Evolutionary conservation across 2,888 invertebrate species (phyloP).

Genomic region (Tineola bisselliella): DNA sequence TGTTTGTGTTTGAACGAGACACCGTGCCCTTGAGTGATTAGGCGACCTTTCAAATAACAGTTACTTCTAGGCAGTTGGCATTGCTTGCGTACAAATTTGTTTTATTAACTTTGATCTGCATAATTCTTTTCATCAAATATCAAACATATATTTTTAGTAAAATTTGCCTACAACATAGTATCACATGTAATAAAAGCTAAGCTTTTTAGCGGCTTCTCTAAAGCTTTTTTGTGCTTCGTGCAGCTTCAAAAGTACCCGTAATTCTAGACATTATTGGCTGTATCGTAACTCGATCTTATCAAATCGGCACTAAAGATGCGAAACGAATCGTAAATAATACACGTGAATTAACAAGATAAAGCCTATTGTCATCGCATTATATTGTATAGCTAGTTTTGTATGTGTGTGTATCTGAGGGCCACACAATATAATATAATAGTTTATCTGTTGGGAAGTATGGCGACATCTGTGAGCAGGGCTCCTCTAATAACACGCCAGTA

Average conservation of each 20-base stretch:
- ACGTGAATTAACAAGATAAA: conserved; percentile 53
- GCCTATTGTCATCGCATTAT: conserved; percentile 42
- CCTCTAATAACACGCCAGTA: conserved; percentile 41
- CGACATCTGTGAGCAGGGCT: conserved; percentile 44
- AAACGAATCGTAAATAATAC: conserved; percentile 60
- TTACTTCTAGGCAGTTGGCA: conserved; percentile 48
- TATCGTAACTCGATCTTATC: conserved; percentile 57
- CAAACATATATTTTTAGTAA: too few relatives aligned
- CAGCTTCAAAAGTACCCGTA: conserved; percentile 25
- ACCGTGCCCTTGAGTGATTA: conserved; percentile 59
- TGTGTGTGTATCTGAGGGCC: conserved; percentile 31
- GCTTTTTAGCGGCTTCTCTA: neutral
- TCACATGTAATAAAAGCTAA: neutral
- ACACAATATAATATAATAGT: conserved; percentile 25
- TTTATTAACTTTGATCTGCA: neutral
- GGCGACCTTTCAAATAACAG: conserved; percentile 55
- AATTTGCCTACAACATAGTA: too few relatives aligned
- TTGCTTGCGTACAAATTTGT: conserved; percentile 39
- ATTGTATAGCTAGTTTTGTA: conserved; percentile 28
- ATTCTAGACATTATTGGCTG: conserved; percentile 54
- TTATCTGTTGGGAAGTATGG: conserved; percentile 34
- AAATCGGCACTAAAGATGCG: conserved; percentile 45
- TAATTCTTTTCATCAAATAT: neutral
- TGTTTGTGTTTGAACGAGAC: conserved; percentile 63
- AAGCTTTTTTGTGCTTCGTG: neutral